phyloP scores from a whole-genome alignment of 2,888 invertebrate species.

The Parapristionchus giblindavisi region DNA sequence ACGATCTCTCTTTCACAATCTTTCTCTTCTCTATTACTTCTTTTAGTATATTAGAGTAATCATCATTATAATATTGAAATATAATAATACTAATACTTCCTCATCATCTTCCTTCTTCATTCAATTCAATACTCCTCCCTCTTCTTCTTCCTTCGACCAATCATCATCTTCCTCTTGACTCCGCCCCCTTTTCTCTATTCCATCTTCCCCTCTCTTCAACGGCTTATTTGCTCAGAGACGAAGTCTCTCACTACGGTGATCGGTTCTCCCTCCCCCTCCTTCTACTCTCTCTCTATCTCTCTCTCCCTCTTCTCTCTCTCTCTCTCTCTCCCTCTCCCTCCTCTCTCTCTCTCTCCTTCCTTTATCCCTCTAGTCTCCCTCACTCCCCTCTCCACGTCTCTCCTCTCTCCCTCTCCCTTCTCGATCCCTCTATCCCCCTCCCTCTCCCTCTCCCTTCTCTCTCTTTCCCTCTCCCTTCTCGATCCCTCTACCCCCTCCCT shows the following conservation, averaged over 20 bases:
- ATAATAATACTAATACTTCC: no score
- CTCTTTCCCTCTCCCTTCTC: not conserved
- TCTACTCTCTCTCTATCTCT: no score
- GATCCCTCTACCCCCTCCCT: conserved; percentile 8
- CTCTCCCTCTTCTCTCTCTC: no score
- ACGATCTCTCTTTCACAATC: not conserved
- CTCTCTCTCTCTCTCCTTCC: not conserved
- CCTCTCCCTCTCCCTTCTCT: conserved; percentile 15
- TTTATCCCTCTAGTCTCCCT: conserved; percentile 3
- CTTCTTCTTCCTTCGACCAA: not conserved
- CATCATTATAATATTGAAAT: no score
- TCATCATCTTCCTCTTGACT: not conserved
- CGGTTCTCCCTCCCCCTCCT: no score
- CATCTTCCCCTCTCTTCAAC: not conserved
- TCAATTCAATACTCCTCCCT: not conserved
- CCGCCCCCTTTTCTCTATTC: not conserved
- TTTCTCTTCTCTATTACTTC: not conserved
- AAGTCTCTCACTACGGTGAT: not conserved
- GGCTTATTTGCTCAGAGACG: not conserved
- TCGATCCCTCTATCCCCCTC: conserved; percentile 7
- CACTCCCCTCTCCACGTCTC: not conserved
- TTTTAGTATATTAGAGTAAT: no score
- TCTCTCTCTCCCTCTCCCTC: not conserved
- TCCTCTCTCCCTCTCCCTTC: conserved; percentile 16
- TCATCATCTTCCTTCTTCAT: not conserved